Percentiles rank a stretch among this genome's conserved stretches.
Conservation (phyloP, 2,888 invertebrate genomes). For the Gortyna flavago region DNA sequence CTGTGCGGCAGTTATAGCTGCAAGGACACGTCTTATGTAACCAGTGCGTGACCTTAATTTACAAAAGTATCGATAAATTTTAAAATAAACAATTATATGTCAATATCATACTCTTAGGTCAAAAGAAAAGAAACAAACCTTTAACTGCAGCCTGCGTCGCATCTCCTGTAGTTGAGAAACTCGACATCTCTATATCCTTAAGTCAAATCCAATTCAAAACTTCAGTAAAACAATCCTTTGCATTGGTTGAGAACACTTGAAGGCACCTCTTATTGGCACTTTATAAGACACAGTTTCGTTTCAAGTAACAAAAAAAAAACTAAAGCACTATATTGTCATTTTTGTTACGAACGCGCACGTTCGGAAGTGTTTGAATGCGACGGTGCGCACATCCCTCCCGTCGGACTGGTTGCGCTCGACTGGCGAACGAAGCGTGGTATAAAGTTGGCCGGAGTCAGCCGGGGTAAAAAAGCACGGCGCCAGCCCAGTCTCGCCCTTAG, state of each 20-base stretch:
- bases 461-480: slow-evolving; percentile 89
- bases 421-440: slow-evolving; percentile 77
- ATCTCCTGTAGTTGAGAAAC: slow-evolving; percentile 78
- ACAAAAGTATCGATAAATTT: slow-evolving; percentile 36
- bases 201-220: slow-evolving; percentile 71
- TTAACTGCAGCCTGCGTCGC: slow-evolving; percentile 80
- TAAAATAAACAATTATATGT: slow-evolving; percentile 6
- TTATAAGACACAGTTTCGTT: slow-evolving; percentile 78
- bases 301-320: slow-evolving; percentile 59
- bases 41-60: slow-evolving; percentile 48
- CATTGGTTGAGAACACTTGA: slow-evolving; percentile 65
- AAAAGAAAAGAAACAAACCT: slow-evolving; percentile 75
- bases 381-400: slow-evolving; percentile 72
- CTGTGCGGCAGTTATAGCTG: slow-evolving; percentile 23
- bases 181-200: slow-evolving; percentile 81
- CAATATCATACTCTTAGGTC: slow-evolving; percentile 1
- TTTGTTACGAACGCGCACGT: slow-evolving; percentile 75
- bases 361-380: slow-evolving; percentile 64
- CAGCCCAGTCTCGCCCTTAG: slow-evolving; percentile 89
- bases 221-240: slow-evolving; percentile 71
- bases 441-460: slow-evolving; percentile 80
- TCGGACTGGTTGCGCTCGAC: slow-evolving; percentile 79
- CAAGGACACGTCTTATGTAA: slow-evolving; percentile 57
- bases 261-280: slow-evolving; percentile 80
- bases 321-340: slow-evolving; percentile 70